Base-by-base conservation (phyloP, 1,140 invertebrate genomes). In the Drosophila sp. region DNA sequence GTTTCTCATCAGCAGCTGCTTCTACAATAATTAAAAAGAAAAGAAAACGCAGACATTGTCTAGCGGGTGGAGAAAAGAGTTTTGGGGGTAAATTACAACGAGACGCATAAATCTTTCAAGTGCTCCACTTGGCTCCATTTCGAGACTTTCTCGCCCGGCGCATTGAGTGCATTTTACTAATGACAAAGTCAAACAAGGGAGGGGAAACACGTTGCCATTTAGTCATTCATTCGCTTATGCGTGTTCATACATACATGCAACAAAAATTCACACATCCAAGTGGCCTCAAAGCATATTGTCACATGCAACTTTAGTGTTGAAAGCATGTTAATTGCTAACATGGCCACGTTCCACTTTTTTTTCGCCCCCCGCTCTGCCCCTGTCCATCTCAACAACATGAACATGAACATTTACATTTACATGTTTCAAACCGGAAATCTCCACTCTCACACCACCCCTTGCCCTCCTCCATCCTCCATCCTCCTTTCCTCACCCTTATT, bases 321-420 rank as follows among this genome's bases (percentile, higher is more conserved):
- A 84, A 77, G 72, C 84, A 84, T 87, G 84, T 87, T 87, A 87
- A 87, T 87, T 89, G 76, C 83, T 74, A 77, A 77, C 79, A 86
- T 72, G 70, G 89, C 80, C 76, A 87, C 75, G 57, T 74, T 73
- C 66, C 71, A 70, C 63, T 64, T 60, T 47, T 63, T 58, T 62
- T 63, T 30, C 72, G 60, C 47, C 70, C 78, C 79, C 83, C 75
- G 72, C 60, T 60, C 61, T 50, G 11, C 17, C 30, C 44, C 23
- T 17, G 41, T 70, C 61, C 66, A 64, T 70, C 35, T 56, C 32
- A 70, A 70, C 71, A 54, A 70, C 58, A 77, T 56, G 75, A 64
- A 71, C 79, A 67, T 60, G 35, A 68, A 62, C 74, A 80, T 75
- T 85, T 77, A 62, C 74, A 80, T 75, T 85, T 77, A 62, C 81